These are phyloP conservation scores for Nomada hirtipes DNA, from an alignment of 2,888 invertebrate species.

Conservation along the genomic window DNA sequence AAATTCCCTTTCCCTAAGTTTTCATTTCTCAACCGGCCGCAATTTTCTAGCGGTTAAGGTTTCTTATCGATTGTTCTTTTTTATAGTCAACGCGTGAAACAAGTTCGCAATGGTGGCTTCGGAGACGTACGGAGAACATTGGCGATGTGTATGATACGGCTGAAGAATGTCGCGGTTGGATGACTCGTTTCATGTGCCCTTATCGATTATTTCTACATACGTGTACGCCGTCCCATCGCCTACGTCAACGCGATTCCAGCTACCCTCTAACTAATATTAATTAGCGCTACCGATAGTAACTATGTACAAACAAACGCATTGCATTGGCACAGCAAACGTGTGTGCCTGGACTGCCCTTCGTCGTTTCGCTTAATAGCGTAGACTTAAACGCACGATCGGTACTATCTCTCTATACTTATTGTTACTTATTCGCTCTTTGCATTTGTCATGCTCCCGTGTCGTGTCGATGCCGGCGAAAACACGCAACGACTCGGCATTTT, in stretches of 20 bases:
- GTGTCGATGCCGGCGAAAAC: not conserved
- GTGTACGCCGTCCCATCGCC: conserved; percentile 44
- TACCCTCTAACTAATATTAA: conserved; percentile 67
- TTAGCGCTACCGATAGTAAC: conserved; percentile 64
- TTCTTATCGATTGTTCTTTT: not conserved
- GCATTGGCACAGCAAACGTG: conserved; percentile 80
- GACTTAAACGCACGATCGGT: conserved; percentile 20
- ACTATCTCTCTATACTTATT: not conserved
- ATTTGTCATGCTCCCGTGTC: conserved; percentile 35
- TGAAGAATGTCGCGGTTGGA: conserved; percentile 39
- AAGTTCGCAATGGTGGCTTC: conserved; percentile 14
- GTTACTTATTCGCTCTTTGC: conserved; percentile 13
- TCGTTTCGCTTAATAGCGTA: conserved; percentile 30
- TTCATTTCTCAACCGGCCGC: not conserved
- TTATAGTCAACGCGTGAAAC: conserved; percentile 8
- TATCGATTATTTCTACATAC: conserved; percentile 56
- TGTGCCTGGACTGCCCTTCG: conserved; percentile 77
- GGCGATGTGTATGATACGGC: conserved; percentile 21
- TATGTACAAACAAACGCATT: conserved; percentile 80
- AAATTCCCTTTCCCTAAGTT: too few species aligned
- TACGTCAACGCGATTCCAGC: conserved; percentile 55
- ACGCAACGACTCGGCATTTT: not conserved
- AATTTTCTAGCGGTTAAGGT: not conserved
- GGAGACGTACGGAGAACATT: conserved; percentile 32
- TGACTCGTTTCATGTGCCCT: conserved; percentile 50